Conservation (phyloP, 2,888 invertebrate genomes). For the Dioctria linearis region DNA sequence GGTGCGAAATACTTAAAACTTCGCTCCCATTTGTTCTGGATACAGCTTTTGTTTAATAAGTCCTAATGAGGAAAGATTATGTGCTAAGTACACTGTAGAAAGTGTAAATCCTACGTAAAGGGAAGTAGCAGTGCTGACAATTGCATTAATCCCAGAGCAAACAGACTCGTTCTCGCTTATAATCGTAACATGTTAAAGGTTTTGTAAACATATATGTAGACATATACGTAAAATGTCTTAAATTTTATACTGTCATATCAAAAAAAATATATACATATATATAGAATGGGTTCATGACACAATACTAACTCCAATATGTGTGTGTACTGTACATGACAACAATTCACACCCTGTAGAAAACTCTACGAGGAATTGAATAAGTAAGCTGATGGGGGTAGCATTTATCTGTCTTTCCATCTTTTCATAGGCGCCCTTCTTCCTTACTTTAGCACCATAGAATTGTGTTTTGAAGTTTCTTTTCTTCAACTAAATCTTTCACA, state of each 20-base stretch:
- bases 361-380: constrained; percentile 38
- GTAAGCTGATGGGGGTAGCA: constrained; percentile 26
- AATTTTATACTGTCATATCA: too few species aligned
- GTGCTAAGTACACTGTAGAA: constrained; percentile 57
- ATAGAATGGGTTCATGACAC: constrained; percentile 29
- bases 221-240: background rate
- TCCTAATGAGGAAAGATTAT: constrained; percentile 58
- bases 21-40: constrained; percentile 49
- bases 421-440: background rate
- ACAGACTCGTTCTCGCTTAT: background rate
- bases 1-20: constrained; percentile 25
- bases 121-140: constrained; percentile 6
- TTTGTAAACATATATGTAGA: constrained; percentile 2
- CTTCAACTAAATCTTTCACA: constrained; percentile 1
- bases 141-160: constrained; percentile 42
- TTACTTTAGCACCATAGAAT: too few species aligned
- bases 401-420: constrained; percentile 32
- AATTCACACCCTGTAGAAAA: constrained; percentile 20
- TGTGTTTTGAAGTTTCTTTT: constrained; percentile 42
- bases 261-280: background rate
- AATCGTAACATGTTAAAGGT: constrained; percentile 16
- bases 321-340: constrained; percentile 18
- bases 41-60: constrained; percentile 58
- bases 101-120: constrained; percentile 16
- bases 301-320: constrained; percentile 7